A percentile compares a stretch with the other conserved stretches of the same genome.
Conservation (phyloP, 2,797 vertebrate genomes). For the Pseudocheirus occidentalis region DNA sequence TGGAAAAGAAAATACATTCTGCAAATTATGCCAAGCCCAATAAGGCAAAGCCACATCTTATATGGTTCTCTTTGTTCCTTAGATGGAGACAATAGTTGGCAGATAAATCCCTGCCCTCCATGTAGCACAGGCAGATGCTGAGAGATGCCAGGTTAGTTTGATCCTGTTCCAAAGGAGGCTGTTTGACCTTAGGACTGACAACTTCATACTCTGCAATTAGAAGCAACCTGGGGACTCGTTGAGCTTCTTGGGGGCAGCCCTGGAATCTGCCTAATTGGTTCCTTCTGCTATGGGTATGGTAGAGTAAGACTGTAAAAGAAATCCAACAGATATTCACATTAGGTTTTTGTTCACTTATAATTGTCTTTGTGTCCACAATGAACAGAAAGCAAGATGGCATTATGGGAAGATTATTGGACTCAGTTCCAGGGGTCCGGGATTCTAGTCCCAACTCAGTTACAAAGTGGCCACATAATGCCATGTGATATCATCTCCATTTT, state of each 20-base stretch:
- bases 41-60: not conserved
- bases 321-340: not conserved
- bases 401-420: not conserved
- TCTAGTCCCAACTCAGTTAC: not conserved
- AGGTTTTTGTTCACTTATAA: not conserved
- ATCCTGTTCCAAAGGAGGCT: not conserved
- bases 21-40: not conserved
- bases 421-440: not conserved
- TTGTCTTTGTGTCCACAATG: not conserved
- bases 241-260: not conserved
- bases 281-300: not conserved
- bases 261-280: not conserved
- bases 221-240: not conserved
- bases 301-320: not conserved
- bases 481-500: not conserved
- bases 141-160: not conserved
- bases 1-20: constrained; percentile 10
- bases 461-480: not conserved
- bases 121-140: not conserved
- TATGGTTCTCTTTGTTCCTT: not conserved
- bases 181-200: not conserved
- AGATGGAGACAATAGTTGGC: not conserved
- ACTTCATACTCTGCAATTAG: not conserved
- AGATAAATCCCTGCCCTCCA: not conserved
- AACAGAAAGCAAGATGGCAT: not conserved